phyloP scores from a whole-genome alignment of 2,797 vertebrate species.

The Arrhamphus sclerolepis region DNA sequence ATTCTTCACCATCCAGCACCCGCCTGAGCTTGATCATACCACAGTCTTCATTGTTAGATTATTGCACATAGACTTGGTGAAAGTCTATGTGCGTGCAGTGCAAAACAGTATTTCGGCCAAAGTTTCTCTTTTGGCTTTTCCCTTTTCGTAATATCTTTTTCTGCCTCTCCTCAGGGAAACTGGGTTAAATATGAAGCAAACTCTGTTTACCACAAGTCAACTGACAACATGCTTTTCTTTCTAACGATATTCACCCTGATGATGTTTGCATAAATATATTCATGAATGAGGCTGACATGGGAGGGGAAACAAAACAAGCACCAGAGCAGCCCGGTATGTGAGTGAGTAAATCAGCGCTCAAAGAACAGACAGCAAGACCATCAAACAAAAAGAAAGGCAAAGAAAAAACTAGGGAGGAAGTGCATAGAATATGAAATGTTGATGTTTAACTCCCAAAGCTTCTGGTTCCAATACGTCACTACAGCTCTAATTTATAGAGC shows the following conservation, averaged over 20 bases:
- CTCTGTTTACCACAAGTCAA: slow-evolving; percentile 44
- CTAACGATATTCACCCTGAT: slow-evolving; percentile 63
- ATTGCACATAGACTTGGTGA: slow-evolving; percentile 29
- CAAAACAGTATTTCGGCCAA: slow-evolving; percentile 28
- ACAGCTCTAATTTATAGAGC: slow-evolving; percentile 1
- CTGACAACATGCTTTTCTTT: slow-evolving; percentile 50
- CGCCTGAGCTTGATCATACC: slow-evolving; percentile 18
- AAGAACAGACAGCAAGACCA: slow-evolving; percentile 11
- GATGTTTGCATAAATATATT: slow-evolving; percentile 71
- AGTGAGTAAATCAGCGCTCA: slow-evolving; percentile 40
- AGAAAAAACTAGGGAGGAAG: slow-evolving; percentile 9
- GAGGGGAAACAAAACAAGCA: slow-evolving; percentile 31
- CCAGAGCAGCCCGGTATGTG: slow-evolving; percentile 33
- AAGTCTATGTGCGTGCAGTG: slow-evolving; percentile 34
- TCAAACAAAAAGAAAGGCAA: slow-evolving; percentile 8
- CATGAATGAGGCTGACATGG: slow-evolving; percentile 52
- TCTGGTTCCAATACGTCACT: not conserved
- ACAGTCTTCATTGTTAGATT: slow-evolving; percentile 20
- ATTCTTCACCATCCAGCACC: slow-evolving; percentile 32
- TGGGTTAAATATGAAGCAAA: too few species aligned
- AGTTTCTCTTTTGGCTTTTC: not conserved
- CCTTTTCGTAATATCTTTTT: slow-evolving; percentile 3
- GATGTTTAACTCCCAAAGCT: not conserved
- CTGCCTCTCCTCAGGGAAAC: slow-evolving; percentile 18
- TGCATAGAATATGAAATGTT: not conserved